Evolutionary conservation across 2,888 invertebrate species (phyloP).

Genomic region (Stenolophus ochropezus): DNA sequence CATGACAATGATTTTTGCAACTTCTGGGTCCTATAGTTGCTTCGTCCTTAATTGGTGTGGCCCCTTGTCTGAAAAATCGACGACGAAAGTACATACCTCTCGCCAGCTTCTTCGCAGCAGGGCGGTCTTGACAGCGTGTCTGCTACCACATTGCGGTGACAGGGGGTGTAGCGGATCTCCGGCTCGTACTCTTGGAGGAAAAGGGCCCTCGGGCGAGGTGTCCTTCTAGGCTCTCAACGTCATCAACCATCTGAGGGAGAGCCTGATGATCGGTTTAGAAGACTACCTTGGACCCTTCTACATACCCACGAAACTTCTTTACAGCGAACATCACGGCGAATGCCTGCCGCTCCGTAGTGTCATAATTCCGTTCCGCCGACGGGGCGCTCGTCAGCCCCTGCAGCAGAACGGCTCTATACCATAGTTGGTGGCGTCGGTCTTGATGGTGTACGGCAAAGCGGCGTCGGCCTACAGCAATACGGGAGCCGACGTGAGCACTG

Average conservation of each 20-base stretch:
- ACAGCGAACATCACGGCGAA: constrained; percentile 66
- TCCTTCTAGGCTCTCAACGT: neutral
- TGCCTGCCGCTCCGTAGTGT: constrained; percentile 67
- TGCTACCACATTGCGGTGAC: neutral
- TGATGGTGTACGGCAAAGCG: no score
- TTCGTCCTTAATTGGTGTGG: no score
- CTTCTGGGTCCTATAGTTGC: neutral
- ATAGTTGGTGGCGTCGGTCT: constrained; percentile 46
- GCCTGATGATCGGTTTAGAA: constrained; percentile 8
- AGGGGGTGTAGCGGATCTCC: constrained; percentile 7
- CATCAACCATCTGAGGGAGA: neutral
- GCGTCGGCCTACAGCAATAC: neutral
- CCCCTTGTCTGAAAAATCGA: neutral
- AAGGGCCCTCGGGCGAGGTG: constrained; percentile 5
- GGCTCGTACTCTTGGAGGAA: no score
- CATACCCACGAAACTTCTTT: no score
- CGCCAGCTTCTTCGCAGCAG: no score
- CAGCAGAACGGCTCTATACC: constrained; percentile 49
- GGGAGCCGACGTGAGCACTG: neutral
- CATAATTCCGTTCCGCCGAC: constrained; percentile 65
- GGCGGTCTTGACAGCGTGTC: no score
- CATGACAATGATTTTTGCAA: neutral
- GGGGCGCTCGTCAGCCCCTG: constrained; percentile 44
- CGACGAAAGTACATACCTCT: neutral
- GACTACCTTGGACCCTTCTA: constrained; percentile 62